These are phyloP conservation scores for Kryphioiulus occultus DNA, from an alignment of 2,888 invertebrate species.

Conservation along the genomic window DNA sequence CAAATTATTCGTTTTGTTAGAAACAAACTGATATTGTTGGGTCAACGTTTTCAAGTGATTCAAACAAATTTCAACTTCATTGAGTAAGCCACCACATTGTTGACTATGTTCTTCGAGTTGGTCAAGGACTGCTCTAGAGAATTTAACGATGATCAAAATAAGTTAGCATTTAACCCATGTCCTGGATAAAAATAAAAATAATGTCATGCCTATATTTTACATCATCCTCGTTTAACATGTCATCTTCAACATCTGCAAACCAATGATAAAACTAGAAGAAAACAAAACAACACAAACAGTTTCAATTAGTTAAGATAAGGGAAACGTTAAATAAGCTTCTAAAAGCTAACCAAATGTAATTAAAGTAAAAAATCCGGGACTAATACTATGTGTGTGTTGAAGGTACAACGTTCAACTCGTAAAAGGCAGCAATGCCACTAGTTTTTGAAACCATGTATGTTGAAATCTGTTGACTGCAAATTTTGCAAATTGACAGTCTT, in stretches of 20 bases:
- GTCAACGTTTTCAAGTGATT: slow-evolving; percentile 75
- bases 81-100: slow-evolving; percentile 74
- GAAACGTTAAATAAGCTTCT: no score
- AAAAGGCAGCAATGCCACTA: no score
- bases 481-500: no score
- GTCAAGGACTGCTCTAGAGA: slow-evolving; percentile 68
- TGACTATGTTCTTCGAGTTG: slow-evolving; percentile 73
- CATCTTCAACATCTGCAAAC: slow-evolving; percentile 76
- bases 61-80: slow-evolving; percentile 75
- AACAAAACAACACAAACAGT: neutral
- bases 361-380: no score
- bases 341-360: no score
- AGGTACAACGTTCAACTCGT: no score
- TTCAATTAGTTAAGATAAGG: no score
- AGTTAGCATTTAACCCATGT: neutral
- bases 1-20: slow-evolving; percentile 89
- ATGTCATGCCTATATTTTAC: slow-evolving; percentile 69
- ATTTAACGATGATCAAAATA: neutral
- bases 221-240: slow-evolving; percentile 75
- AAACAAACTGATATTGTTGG: slow-evolving; percentile 83
- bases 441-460: no score
- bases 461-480: no score
- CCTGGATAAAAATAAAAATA: neutral
- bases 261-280: slow-evolving; percentile 75
- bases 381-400: no score